Conservation (phyloP, 1,140 invertebrate species). For the Lepeophtheirus salmonis region DNA sequence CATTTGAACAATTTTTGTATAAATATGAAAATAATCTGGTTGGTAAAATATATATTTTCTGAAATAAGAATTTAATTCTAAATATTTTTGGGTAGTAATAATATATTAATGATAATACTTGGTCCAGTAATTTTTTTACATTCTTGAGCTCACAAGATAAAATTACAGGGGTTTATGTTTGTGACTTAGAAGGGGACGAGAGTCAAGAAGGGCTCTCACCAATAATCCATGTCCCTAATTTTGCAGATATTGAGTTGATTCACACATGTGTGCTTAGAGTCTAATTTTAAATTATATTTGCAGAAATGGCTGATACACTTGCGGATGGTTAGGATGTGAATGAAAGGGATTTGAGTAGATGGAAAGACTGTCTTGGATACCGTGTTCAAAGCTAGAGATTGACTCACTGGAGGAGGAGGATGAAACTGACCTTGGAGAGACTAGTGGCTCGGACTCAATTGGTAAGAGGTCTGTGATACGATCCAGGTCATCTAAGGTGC, state of each 20-base stretch:
- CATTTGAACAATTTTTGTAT: not conserved
- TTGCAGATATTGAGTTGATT: no score
- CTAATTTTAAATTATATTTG: not conserved
- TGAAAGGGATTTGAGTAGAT: not conserved
- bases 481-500: not conserved
- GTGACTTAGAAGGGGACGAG: no score
- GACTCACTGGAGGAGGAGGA: not conserved
- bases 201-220: no score
- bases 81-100: not conserved
- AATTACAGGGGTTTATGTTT: not conserved
- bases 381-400: no score
- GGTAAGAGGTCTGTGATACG: not conserved
- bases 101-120: not conserved
- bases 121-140: not conserved
- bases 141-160: not conserved
- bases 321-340: not conserved
- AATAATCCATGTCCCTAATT: no score
- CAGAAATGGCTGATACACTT: not conserved
- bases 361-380: not conserved
- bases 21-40: not conserved
- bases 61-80: not conserved
- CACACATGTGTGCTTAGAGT: no score
- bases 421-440: not conserved
- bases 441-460: not conserved
- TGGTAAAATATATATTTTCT: not conserved